phyloP scores from a whole-genome alignment of 2,797 vertebrate genomes.

The Trichosurus vulpecula region DNA sequence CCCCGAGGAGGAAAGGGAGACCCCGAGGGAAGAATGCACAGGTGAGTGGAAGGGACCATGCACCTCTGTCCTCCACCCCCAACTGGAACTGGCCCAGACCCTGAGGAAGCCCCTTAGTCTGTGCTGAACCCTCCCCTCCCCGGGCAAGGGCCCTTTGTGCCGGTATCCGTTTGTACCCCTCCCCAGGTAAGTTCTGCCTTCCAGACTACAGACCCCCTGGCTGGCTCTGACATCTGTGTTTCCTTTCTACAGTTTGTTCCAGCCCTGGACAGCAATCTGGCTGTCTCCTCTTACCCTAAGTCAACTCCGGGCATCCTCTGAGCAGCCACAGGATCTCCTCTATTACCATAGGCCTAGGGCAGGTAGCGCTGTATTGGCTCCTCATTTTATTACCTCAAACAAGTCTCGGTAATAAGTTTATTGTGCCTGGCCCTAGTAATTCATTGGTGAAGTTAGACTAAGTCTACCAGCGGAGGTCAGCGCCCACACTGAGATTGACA shows the following conservation, averaged over 20 bases:
- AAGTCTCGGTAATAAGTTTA: neutral
- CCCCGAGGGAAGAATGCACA: neutral
- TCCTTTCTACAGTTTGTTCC: neutral
- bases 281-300: neutral
- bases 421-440: neutral
- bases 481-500: neutral
- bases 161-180: neutral
- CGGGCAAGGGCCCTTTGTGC: neutral
- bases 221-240: neutral
- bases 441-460: neutral
- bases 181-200: neutral
- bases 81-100: neutral
- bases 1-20: conserved; percentile 54
- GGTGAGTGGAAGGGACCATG: neutral
- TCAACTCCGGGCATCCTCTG: neutral
- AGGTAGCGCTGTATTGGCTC: neutral
- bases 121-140: neutral
- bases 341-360: neutral
- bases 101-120: neutral
- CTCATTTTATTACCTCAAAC: neutral
- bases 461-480: neutral
- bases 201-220: neutral
- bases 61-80: no score
- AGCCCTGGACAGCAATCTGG: neutral
- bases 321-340: neutral